Evolutionary conservation across 2,888 invertebrate species (phyloP), one percentile per base, ranked within the genome.

Genomic region (Stenurella melanura): DNA sequence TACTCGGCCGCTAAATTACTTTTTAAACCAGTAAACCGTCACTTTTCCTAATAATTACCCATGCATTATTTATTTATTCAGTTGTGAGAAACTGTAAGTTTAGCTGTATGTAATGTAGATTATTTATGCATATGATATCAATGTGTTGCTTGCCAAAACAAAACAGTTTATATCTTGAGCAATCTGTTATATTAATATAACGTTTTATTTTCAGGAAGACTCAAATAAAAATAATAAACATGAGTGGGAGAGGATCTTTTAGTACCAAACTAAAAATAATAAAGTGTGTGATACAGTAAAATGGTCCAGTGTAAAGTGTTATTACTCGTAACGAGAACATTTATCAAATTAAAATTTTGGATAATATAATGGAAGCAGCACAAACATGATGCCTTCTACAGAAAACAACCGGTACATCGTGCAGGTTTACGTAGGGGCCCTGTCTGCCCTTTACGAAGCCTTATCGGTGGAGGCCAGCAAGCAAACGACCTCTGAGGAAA

Each of bases 391-490:
- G 79, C 78, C 78, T 38, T 75, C 78, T 57, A 83, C 81, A 75
- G 84, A 83, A 74, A 84, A 85, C 74, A 84, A 83, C 72, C 79
- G 85, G 66, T 84, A 81, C 90, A 94, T 95, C 89, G 93, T 95
- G 84, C 92, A 96, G 93, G 96, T 97, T 90, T 96, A 96, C 91
- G 96, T 97, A 89, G 96, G 96, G 85, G 95, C 96, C 84, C 92
- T 96, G 86, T 96, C 96, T 85, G 94, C 94, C 85, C 95, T 96
- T 89, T 96, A 96, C 91, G 96, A 97, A 90, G 96, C 96, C 81
- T 92, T 97, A 81, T 95, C 95, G 74, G 96, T 97, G 83, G 96
- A 97, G 90, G 96, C 97, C 75, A 96, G 96, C 83, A 97, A 97
- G 88, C 96, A 96, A 89, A 97, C 97, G 76, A 96, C 96, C 83